These are phyloP conservation scores for Characodon lateralis DNA, from an alignment of 2,797 vertebrate genomes.

Conservation along the genomic window DNA sequence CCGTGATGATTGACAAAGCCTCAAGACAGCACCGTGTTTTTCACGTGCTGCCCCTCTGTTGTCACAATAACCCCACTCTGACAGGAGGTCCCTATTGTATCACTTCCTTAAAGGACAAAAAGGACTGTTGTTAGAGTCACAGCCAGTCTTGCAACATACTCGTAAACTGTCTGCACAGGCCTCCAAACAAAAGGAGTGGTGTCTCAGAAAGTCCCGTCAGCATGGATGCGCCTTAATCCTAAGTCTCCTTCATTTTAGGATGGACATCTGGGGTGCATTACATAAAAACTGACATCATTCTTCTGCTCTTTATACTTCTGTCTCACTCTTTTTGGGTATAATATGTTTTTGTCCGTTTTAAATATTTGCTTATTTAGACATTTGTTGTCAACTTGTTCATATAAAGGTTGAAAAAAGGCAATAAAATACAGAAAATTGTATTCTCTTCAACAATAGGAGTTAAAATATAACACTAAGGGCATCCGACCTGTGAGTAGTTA, in stretches of 20 bases:
- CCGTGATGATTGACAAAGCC: constrained; percentile 48
- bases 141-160: constrained; percentile 53
- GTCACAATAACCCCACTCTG: constrained; percentile 32
- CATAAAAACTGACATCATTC: constrained; percentile 9
- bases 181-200: constrained; percentile 63
- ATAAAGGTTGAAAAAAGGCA: background rate
- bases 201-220: constrained; percentile 43
- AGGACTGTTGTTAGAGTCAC: constrained; percentile 37
- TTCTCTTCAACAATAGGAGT: background rate
- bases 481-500: background rate
- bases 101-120: constrained; percentile 73
- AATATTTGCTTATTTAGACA: background rate
- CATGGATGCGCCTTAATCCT: constrained; percentile 12
- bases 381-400: background rate
- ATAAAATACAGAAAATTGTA: background rate
- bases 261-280: constrained; percentile 48
- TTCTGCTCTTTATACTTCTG: background rate
- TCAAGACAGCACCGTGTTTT: constrained; percentile 34
- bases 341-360: background rate
- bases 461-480: too few relatives aligned
- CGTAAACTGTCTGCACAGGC: constrained; percentile 29
- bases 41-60: constrained; percentile 42
- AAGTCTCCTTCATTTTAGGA: constrained; percentile 13
- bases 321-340: background rate
- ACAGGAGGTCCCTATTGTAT: constrained; percentile 57